These are phyloP conservation scores for Dysdera silvatica DNA, from an alignment of 1,140 invertebrate species.

Conservation along the genomic window DNA sequence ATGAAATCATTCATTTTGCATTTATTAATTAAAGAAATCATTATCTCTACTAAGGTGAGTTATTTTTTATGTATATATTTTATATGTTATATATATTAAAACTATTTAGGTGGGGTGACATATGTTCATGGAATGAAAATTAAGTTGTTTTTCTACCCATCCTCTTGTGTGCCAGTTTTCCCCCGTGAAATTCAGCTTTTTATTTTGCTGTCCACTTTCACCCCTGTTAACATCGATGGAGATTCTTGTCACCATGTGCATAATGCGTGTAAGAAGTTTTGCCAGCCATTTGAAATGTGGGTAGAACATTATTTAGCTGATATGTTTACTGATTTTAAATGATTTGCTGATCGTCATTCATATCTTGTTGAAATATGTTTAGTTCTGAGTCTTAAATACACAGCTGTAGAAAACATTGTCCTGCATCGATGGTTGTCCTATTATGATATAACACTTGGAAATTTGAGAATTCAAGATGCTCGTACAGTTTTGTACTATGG, in stretches of 20 bases:
- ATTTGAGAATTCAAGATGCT: conserved; percentile 19
- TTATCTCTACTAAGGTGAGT: too few species aligned
- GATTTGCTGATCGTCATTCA: conserved; percentile 29
- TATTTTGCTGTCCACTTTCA: too few species aligned
- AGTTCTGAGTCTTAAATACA: conserved; percentile 27
- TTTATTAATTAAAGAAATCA: too few species aligned
- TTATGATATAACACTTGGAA: conserved; percentile 30
- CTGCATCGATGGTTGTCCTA: conserved; percentile 33
- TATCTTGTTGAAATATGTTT: conserved; percentile 33
- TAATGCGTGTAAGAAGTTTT: conserved; percentile 34
- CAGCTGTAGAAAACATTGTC: conserved; percentile 29
- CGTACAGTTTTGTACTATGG: conserved; percentile 32
- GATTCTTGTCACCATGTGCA: conserved; percentile 37
- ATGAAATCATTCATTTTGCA: too few species aligned
- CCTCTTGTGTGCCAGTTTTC: too few species aligned
- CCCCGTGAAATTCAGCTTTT: too few species aligned
- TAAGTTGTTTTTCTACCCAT: too few species aligned
- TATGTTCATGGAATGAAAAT: too few species aligned
- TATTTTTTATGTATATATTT: too few species aligned
- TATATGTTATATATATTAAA: too few species aligned
- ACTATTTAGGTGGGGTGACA: too few species aligned
- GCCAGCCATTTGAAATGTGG: conserved; percentile 30
- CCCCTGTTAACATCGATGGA: conserved; percentile 37
- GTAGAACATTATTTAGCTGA: conserved; percentile 31
- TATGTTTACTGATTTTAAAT: conserved; percentile 35